Conservation (phyloP, 2,888 invertebrate species). For the Nemotelus pantherinus region DNA sequence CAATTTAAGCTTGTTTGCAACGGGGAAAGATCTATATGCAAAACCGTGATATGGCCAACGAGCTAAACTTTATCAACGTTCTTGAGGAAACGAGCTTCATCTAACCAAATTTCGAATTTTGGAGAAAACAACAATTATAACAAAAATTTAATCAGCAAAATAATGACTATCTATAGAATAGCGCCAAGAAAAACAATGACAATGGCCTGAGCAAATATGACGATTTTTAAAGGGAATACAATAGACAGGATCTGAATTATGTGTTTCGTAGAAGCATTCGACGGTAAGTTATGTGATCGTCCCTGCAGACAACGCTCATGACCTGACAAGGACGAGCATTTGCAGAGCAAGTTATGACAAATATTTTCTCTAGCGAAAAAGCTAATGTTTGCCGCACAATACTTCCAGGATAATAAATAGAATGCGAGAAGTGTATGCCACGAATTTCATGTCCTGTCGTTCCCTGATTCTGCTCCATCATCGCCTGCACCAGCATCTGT, state of each 20-base stretch:
- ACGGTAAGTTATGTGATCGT: not conserved
- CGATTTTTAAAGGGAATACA: not conserved
- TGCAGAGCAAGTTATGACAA: slow-evolving; percentile 25
- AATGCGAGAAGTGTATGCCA: slow-evolving; percentile 4
- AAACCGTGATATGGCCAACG: too few species aligned
- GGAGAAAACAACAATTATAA: not conserved
- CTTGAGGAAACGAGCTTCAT: too few species aligned
- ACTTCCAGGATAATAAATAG: slow-evolving; percentile 28
- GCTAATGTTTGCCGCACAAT: slow-evolving; percentile 29
- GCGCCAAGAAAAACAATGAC: too few species aligned
- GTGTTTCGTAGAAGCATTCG: not conserved
- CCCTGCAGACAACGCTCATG: not conserved
- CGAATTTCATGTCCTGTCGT: slow-evolving; percentile 2
- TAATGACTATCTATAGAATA: not conserved
- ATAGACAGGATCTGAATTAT: slow-evolving; percentile 5
- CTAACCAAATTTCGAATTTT: too few species aligned
- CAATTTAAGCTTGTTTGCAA: too few species aligned
- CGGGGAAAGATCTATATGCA: too few species aligned
- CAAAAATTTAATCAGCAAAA: slow-evolving; percentile 32
- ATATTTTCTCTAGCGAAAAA: slow-evolving; percentile 34
- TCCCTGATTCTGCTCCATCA: not conserved
- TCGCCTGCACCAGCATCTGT: not conserved
- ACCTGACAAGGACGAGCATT: slow-evolving; percentile 3
- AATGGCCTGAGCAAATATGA: slow-evolving; percentile 5
- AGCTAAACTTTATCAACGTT: too few species aligned